phyloP scores from a whole-genome alignment of 1,140 invertebrate species.

The Pseudomyrmex concolor region DNA sequence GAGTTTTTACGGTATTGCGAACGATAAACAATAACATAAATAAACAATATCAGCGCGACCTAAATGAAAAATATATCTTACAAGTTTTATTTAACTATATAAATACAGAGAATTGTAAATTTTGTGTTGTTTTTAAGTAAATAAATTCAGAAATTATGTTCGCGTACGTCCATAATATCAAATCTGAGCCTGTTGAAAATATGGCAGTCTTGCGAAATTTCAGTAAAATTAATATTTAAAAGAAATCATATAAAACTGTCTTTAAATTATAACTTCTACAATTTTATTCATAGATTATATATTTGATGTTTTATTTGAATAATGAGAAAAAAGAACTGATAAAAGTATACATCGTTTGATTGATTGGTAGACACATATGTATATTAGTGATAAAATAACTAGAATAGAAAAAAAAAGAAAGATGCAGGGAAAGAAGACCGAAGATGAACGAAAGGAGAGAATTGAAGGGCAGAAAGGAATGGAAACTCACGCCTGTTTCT shows the following conservation, averaged over 20 bases:
- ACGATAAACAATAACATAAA: constrained; percentile 55
- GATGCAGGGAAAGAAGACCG: constrained; percentile 39
- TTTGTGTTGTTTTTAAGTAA: background rate
- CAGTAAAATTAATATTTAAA: background rate
- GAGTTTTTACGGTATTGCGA: constrained; percentile 34
- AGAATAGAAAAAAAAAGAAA: background rate
- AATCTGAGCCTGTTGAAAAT: background rate
- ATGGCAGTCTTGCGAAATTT: background rate
- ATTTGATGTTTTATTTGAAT: background rate
- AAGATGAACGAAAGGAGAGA: background rate
- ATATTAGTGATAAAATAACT: constrained; percentile 53
- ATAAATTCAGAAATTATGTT: constrained; percentile 20
- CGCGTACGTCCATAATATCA: background rate
- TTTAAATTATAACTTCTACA: background rate
- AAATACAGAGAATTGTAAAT: constrained; percentile 14
- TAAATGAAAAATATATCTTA: background rate
- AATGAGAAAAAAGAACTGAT: background rate
- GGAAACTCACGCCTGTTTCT: constrained; percentile 69
- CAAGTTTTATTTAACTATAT: background rate
- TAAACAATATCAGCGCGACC: constrained; percentile 57
- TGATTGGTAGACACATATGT: background rate
- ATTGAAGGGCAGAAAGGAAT: constrained; percentile 1
- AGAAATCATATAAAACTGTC: background rate
- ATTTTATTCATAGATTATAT: background rate
- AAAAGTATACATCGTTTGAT: background rate